Evolutionary conservation across 1,140 invertebrate species (phyloP).

Genomic region (Leptonema lineaticorne): DNA sequence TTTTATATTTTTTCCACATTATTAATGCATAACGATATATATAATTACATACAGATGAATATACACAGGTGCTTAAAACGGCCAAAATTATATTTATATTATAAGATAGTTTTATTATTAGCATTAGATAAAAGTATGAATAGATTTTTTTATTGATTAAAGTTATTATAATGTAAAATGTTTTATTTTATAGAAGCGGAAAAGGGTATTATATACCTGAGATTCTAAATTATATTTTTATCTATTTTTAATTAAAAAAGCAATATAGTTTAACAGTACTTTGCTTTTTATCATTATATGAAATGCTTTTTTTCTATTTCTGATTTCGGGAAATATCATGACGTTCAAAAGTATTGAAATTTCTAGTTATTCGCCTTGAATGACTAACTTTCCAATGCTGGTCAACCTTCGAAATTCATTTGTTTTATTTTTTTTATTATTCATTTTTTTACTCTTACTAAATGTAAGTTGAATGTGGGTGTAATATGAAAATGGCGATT

Average conservation of each 20-base stretch:
- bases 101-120: too few species aligned
- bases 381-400: constrained; percentile 3
- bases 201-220: not conserved
- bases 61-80: too few species aligned
- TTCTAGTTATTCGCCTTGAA: constrained; percentile 1
- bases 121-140: too few species aligned
- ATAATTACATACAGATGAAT: too few species aligned
- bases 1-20: too few species aligned
- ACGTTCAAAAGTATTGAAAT: not conserved
- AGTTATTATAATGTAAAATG: too few species aligned
- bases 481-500: not conserved
- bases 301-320: not conserved
- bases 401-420: not conserved
- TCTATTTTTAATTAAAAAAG: not conserved
- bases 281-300: not conserved
- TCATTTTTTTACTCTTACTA: not conserved
- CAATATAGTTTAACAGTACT: not conserved
- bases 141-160: too few species aligned
- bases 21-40: too few species aligned
- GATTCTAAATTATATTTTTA: not conserved
- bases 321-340: not conserved
- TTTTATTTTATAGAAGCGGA: not conserved
- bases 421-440: not conserved
- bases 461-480: constrained; percentile 9
- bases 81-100: too few species aligned